Evolutionary conservation across 2,113 vertebrate species (phyloP).

Genomic region (Campylomormyrus numenius): DNA sequence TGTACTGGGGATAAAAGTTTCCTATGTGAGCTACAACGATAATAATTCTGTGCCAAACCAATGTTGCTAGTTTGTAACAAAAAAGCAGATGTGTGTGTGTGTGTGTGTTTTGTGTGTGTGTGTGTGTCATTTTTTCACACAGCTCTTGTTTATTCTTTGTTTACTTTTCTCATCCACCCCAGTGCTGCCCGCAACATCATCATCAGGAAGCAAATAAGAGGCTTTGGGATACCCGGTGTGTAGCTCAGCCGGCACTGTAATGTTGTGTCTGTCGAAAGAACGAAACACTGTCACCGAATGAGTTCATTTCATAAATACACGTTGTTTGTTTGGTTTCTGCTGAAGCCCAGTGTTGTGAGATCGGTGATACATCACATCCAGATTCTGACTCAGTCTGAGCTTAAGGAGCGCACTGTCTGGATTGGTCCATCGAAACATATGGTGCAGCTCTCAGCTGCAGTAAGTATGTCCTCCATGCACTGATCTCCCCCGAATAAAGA

Average conservation of each 20-base stretch:
- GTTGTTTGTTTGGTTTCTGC: background rate
- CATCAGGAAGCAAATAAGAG: background rate
- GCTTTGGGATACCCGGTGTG: background rate
- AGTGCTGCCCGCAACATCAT: background rate
- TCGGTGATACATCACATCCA: background rate
- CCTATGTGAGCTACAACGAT: background rate
- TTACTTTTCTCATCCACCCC: background rate
- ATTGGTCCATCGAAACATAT: background rate
- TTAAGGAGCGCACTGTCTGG: background rate
- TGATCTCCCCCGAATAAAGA: background rate
- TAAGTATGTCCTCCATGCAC: background rate
- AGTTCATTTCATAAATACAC: background rate
- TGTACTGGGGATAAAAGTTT: background rate
- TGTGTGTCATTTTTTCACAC: background rate
- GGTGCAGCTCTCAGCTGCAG: constrained; percentile 6
- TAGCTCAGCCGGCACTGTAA: background rate
- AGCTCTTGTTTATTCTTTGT: background rate
- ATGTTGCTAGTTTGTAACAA: background rate
- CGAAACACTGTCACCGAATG: background rate
- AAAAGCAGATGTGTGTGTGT: background rate
- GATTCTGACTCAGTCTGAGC: background rate
- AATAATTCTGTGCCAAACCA: background rate
- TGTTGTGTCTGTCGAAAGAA: background rate
- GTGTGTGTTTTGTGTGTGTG: background rate
- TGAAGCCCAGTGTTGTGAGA: background rate